These are phyloP conservation scores for Sesamia nonagrioides DNA, from an alignment of 1,140 invertebrate genomes.

Conservation along the genomic window DNA sequence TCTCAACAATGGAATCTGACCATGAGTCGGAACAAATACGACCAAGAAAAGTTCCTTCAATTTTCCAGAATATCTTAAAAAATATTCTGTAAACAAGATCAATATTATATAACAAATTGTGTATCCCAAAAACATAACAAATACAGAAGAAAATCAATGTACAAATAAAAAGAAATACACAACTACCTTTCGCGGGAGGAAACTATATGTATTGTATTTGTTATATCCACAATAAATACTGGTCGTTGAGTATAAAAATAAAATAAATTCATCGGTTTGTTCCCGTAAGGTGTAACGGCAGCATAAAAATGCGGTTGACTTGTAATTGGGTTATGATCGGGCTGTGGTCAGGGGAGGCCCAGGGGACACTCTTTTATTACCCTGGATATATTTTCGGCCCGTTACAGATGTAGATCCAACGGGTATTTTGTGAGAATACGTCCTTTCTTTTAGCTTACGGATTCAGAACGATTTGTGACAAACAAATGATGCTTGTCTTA, in stretches of 20 bases:
- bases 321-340: slow-evolving; percentile 66
- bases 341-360: slow-evolving; percentile 50
- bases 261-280: slow-evolving; percentile 52
- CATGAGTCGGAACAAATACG: too few species aligned
- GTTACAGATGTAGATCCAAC: slow-evolving; percentile 38
- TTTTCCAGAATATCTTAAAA: background rate
- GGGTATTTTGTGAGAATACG: slow-evolving; percentile 42
- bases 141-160: slow-evolving; percentile 1
- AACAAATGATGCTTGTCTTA: slow-evolving; percentile 13
- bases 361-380: slow-evolving; percentile 60
- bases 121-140: background rate
- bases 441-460: slow-evolving; percentile 1
- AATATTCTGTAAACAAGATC: background rate
- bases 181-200: background rate
- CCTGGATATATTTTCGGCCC: slow-evolving; percentile 55
- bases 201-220: slow-evolving; percentile 22
- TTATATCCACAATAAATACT: slow-evolving; percentile 38
- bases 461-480: slow-evolving; percentile 12
- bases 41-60: too few species aligned
- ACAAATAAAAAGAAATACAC: background rate
- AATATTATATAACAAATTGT: background rate
- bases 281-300: slow-evolving; percentile 53
- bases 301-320: slow-evolving; percentile 63
- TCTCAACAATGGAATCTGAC: too few species aligned
- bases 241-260: slow-evolving; percentile 45